Base-by-base conservation (phyloP, 2,797 vertebrate species). In the Rhodeus uyekii region DNA sequence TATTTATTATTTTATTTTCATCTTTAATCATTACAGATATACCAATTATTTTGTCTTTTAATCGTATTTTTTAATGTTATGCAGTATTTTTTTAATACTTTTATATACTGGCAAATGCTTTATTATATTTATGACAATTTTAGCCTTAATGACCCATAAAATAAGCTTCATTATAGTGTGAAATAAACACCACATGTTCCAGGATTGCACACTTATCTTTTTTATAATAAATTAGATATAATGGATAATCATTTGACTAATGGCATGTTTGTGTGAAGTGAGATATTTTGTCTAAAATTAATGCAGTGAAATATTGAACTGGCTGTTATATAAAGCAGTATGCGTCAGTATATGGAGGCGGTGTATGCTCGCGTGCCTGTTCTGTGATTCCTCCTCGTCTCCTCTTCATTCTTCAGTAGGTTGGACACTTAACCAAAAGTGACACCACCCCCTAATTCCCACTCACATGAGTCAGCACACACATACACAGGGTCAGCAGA, bases 341-440 rank as follows among this genome's bases (percentile, higher is more conserved):
- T 80, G 67, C 53, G 55, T 74, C 44, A 73, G 69, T 50, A 3
- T 18, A 53, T 18, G 80, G 69, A 64, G 69, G 80, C 42, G 55
- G 55, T n/a, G 44, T 46, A 14, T n/a, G 78, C 65, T 22, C 63
- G 14, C 63, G 76, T 68, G 76, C 44, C 10, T n/a, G 44, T 24
- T n/a, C 18, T 34, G 29, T 81, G 46, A 24, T 64, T 65, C 44
- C 36, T 63, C 55, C n/a, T 74, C 60, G 1, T 61, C 18, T n/a
- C 12, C 65, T 81, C 80, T 82, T 73, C 63, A 76, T 82, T 48
- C 73, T 58, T 76, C 71, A 65, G 44, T 9, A n/a, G 61, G 48
- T 67, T 63, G 27, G 22, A 27, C 29, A 53, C 55, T 46, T 46
- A 72, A 72, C 19, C 78, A 8, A 12, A 65, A 65, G 60, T 4